Base-by-base conservation (phyloP, 2,888 invertebrate species). In the Terebella lapidaria region DNA sequence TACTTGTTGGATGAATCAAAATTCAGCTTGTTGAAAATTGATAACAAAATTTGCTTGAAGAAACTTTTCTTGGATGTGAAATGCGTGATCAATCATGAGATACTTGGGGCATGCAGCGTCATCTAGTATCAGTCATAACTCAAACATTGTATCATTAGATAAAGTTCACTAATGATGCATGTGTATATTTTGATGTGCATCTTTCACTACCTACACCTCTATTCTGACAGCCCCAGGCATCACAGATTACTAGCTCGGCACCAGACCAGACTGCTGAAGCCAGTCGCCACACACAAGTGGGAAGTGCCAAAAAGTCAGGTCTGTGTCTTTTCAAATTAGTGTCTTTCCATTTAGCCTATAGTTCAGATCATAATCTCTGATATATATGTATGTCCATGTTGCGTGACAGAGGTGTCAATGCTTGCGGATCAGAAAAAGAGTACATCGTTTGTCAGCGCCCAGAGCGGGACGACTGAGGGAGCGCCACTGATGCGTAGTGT, bases 381-480 rank as follows among this genome's bases (percentile, higher is more conserved):
- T n/a, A 10, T 15, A 15, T 10, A 35, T 35, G n/a, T 35, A 35
- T 35, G 42, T 35, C n/a, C 42, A 35, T 35, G n/a, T 35, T 35
- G n/a, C n/a, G 42, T 35, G 10, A 35, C 42, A 35, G 42, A 35
- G 42, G n/a, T n/a, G n/a, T 35, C 42, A 35, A 5, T 49, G 49
- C 24, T 49, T 3, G 65, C 51, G 20, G 73, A 74, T 18, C 61
- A 65, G 27, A 75, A 72, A 55, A 76, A 75, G 62, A 72, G 71
- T 66, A 69, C 71, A 1, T 75, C 77, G 0, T 72, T 72, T 60
- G 58, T 72, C 26, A 75, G 74, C 62, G 68, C 64, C 3, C 64
- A 56, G 1, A 60, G 60, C 29, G 60, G 52, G 1, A 25, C 49
- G 15, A 47, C 59, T 2, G 63, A 56, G 2, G 57, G 35, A 5